These are phyloP conservation scores for Seriola aureovittata DNA, from an alignment of 2,113 vertebrate genomes.

Conservation along the genomic window DNA sequence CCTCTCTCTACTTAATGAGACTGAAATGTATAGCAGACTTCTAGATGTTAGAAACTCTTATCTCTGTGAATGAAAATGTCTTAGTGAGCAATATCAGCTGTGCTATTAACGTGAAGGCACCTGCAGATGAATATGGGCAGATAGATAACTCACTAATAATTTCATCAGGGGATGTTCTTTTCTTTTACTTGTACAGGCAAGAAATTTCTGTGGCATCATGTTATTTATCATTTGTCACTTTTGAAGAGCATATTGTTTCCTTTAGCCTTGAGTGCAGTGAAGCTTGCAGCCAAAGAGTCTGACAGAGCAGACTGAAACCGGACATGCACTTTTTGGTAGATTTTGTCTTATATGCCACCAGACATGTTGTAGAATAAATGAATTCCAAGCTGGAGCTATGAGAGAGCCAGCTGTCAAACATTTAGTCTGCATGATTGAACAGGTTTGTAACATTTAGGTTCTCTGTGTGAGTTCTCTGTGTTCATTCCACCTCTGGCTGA, in stretches of 20 bases:
- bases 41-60: too few species aligned
- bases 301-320: constrained; percentile 4
- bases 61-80: too few species aligned
- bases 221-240: background rate
- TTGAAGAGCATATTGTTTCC: background rate
- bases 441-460: background rate
- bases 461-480: background rate
- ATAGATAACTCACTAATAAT: too few species aligned
- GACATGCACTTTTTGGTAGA: constrained; percentile 10
- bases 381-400: background rate
- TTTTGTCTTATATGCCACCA: background rate
- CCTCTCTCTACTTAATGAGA: too few species aligned
- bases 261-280: too few species aligned
- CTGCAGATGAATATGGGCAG: too few species aligned
- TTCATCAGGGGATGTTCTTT: too few species aligned
- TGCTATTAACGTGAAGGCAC: too few species aligned
- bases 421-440: constrained; percentile 2
- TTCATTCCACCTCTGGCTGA: background rate
- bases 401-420: background rate
- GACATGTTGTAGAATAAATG: background rate
- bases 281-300: constrained; percentile 3
- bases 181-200: background rate
- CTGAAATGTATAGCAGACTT: too few species aligned
- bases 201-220: background rate
- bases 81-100: too few species aligned